Evolutionary conservation across 1,140 invertebrate genomes (phyloP).

Genomic region (Eriosoma lanigerum): DNA sequence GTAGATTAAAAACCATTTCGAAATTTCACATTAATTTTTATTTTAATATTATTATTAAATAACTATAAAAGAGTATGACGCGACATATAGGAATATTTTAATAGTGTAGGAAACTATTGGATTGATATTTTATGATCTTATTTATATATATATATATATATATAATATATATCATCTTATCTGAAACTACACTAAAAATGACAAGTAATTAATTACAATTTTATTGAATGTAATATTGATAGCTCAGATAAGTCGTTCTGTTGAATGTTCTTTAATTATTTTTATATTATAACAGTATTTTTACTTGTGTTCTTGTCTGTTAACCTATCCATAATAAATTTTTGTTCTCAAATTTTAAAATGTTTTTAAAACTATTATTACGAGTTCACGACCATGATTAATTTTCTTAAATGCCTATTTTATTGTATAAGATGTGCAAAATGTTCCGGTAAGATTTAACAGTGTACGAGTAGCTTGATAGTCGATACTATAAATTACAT

Average conservation of each 20-base stretch:
- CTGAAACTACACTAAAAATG: conserved; percentile 8
- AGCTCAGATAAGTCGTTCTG: background rate
- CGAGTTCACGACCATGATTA: background rate
- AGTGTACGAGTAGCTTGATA: background rate
- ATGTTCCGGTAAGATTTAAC: conserved; percentile 20
- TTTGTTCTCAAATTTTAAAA: conserved; percentile 1
- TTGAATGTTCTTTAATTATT: background rate
- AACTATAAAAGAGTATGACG: no score
- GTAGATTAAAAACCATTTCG: no score
- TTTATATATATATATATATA: no score
- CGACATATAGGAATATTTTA: background rate
- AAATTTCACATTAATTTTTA: no score
- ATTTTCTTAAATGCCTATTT: conserved; percentile 3
- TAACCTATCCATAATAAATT: background rate
- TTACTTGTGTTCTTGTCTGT: background rate
- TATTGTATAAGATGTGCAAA: conserved; percentile 15
- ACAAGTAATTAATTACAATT: conserved; percentile 39
- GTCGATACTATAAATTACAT: background rate
- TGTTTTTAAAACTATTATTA: conserved; percentile 26
- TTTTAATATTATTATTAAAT: background rate
- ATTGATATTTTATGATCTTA: conserved; percentile 27
- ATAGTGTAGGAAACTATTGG: background rate
- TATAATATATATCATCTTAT: background rate
- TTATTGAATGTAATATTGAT: conserved; percentile 24
- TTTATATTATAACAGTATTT: background rate